Base-by-base conservation (phyloP, 2,113 vertebrate species). In the Carettochelys insculpta region DNA sequence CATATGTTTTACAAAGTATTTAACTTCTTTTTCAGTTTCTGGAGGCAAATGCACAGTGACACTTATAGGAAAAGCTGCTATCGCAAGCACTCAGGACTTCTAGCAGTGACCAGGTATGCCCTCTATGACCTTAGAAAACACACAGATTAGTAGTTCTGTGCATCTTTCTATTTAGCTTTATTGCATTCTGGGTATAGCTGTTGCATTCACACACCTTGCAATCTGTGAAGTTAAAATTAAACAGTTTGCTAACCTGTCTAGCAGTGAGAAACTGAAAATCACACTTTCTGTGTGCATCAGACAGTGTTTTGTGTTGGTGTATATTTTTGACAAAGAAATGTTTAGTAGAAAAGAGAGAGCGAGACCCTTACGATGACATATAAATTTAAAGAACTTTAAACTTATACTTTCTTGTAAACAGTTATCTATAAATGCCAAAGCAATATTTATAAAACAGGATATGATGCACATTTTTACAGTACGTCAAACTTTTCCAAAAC, bases 221-320 rank as follows among this genome's bases (percentile, higher is more conserved):
- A 83, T 87, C 96, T 88, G 89, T 78, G 92, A 95, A 96, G 96
- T 96, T 95, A 95, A 97, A 98, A 97, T 95, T 96, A 96, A 97
- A 96, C 90, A n/a, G 96, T 97, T 97, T 90, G 87, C 96, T 50
- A 2, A 94, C 52, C 4, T 87, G 96, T 95, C 89, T 97, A n/a
- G 92, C 94, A 91, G 96, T 31, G 94, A 95, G 97, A 95, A 97
- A 83, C 91, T 91, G 96, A 97, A 97, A 95, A 92, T 89, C 96
- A 58, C 97, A 96, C 97, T 92, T 97, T 92, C 58, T 76, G 71
- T 86, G 94, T 82, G 82, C 91, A 92, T 95, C 96, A 96, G 96
- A 94, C 94, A 96, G 90, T 93, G 95, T 96, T 95, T 96, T 97
- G 92, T 95, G 95, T n/a, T 90, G 83, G 83, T 81, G 95, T 94